Evolutionary conservation across 2,888 invertebrate genomes (phyloP), one percentile per base, ranked within the genome.

Genomic region (Nomada ruficornis): DNA sequence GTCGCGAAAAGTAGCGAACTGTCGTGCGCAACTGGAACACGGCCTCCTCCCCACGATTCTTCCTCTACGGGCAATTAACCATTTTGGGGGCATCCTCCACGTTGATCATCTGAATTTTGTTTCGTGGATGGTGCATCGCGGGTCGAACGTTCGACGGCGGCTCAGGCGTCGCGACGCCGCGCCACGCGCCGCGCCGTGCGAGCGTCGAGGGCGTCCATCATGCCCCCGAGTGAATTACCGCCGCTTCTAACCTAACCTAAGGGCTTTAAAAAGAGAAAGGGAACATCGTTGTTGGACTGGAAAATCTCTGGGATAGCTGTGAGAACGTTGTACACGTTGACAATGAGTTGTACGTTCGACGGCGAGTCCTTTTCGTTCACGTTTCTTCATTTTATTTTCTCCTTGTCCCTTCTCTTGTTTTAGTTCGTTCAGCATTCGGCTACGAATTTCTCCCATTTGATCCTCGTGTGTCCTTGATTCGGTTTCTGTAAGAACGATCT

Each of bases 201-300:
- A 91, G 90, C 91, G 91, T 91, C 92, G 90, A 89, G 89, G 83
- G 90, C 91, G 93, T 93, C 91, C 90, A 92, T 93, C 93, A 93
- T 93, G 91, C 88, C 89, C 87, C 81, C 90, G 90, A 89, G 92
- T 91, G 92, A 93, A 93, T 93, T 93, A 92, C 91, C 92, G 91
- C 78, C 71, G 72, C 71, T 73, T 67, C 77, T 63, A 77, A 84
- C 64, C 80, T 68, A 77, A 86, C 84, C 81, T 78, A 84, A 86
- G 78, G 77, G 70, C 84, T 87, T 80, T 77, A 73, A 64, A 64
- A 76, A 80, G 26, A 83, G 75, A 77, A 70, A 44, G 29, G 70
- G 63, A 60, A 42, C 59, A 54, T 52, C 63, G 75, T 77, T 78
- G 79, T 75, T 76, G n/a, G 80, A 80, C 70, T 47, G 13, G 15